Conservation (phyloP, 2,113 vertebrate species). For the Chroicocephalus ridibundus region DNA sequence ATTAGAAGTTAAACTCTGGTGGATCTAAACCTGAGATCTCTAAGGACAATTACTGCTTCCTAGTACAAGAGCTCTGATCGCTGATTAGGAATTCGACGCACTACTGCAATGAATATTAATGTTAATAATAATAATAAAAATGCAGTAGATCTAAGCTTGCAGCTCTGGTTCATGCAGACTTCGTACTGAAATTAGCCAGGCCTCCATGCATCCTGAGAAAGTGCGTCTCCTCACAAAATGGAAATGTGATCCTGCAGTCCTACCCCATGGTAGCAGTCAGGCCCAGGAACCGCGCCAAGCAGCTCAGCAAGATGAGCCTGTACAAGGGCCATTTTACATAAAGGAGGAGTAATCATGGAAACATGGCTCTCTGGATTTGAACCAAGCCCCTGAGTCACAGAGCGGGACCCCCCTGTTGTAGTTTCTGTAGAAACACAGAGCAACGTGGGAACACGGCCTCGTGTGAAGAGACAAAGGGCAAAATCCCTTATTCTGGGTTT, state of each 20-base stretch:
- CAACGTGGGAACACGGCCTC: background rate
- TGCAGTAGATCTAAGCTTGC: background rate
- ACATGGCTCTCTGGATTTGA: constrained; percentile 32
- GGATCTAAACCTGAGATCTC: background rate
- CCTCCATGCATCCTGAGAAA: background rate
- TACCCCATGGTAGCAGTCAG: constrained; percentile 41
- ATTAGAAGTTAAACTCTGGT: background rate
- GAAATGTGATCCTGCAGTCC: constrained; percentile 40
- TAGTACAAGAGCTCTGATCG: background rate
- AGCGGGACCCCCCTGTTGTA: background rate
- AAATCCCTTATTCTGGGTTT: constrained; percentile 45
- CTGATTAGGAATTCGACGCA: background rate
- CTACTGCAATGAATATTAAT: constrained; percentile 10
- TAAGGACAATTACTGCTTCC: background rate
- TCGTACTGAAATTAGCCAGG: constrained; percentile 28
- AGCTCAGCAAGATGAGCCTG: constrained; percentile 51
- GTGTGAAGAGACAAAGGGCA: background rate
- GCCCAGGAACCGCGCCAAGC: constrained; percentile 31
- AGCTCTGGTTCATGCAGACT: background rate
- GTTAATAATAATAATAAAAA: background rate
- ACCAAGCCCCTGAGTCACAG: constrained; percentile 51
- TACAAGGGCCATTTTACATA: constrained; percentile 62
- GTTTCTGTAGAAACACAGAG: constrained; percentile 19
- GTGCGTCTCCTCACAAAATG: constrained; percentile 21
- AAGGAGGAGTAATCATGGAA: constrained; percentile 51